phyloP scores from a whole-genome alignment of 2,797 vertebrate species.

The Anguilla pacifica region DNA sequence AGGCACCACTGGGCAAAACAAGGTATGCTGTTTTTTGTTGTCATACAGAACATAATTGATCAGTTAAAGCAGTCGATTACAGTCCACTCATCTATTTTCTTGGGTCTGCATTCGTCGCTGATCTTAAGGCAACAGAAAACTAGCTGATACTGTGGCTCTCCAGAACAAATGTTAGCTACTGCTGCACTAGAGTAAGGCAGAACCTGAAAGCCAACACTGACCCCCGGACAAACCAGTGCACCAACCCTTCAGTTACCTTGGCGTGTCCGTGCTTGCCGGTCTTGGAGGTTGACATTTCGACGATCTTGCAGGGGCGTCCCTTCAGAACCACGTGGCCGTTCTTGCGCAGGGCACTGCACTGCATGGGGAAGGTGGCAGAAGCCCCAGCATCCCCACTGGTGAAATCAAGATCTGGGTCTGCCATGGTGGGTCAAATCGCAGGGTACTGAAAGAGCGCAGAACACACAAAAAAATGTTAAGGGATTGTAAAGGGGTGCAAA shows the following conservation, averaged over 20 bases:
- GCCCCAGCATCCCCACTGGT: slow-evolving; percentile 87
- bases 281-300: slow-evolving; percentile 96
- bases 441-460: slow-evolving; percentile 56
- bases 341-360: slow-evolving; percentile 95
- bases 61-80: not conserved
- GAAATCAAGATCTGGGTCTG: slow-evolving; percentile 90
- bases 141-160: not conserved
- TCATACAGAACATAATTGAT: not conserved
- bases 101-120: not conserved
- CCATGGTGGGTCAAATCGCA: slow-evolving; percentile 78
- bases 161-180: not conserved
- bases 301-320: slow-evolving; percentile 90
- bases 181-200: too few relatives aligned
- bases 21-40: too few relatives aligned
- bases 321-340: slow-evolving; percentile 91
- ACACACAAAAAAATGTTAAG: not conserved
- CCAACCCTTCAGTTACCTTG: slow-evolving; percentile 77
- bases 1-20: too few relatives aligned
- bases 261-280: slow-evolving; percentile 97
- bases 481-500: not conserved
- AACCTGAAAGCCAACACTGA: not conserved
- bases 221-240: not conserved
- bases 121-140: not conserved
- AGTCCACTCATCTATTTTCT: not conserved
- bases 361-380: slow-evolving; percentile 85